phyloP scores from a whole-genome alignment of 2,888 invertebrate genomes.

The Netelia fuscicornis region DNA sequence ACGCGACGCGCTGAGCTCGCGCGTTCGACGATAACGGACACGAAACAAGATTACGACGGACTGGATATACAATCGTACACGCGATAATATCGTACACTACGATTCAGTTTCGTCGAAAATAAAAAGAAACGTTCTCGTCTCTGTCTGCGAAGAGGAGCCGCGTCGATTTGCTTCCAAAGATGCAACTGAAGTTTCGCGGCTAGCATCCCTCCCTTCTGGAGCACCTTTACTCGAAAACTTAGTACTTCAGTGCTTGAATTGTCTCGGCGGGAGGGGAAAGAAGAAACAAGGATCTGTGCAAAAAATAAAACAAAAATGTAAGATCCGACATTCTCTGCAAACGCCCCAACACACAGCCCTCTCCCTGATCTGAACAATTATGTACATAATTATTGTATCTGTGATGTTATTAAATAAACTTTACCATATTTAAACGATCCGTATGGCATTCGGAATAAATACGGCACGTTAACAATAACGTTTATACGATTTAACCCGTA shows the following conservation, averaged over 20 bases:
- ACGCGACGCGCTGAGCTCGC: not conserved
- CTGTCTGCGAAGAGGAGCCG: conserved; percentile 2
- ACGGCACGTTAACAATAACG: not conserved
- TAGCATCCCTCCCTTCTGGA: conserved; percentile 72
- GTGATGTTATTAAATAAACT: conserved; percentile 84
- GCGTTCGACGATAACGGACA: conserved; percentile 22
- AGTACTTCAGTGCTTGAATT: conserved; percentile 81
- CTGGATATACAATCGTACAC: not conserved
- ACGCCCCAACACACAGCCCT: not conserved
- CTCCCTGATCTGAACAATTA: conserved; percentile 76
- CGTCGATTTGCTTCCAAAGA: conserved; percentile 70
- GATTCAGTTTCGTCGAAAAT: not conserved
- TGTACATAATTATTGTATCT: conserved; percentile 84
- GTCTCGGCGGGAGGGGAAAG: conserved; percentile 66
- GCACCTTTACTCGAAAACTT: conserved; percentile 77
- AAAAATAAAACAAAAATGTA: not conserved
- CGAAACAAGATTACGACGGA: not conserved
- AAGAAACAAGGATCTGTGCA: conserved; percentile 29
- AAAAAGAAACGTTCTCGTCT: conserved; percentile 11
- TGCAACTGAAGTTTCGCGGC: conserved; percentile 70
- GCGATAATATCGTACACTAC: not conserved
- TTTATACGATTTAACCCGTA: not conserved
- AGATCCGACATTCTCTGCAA: not conserved
- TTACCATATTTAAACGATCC: conserved; percentile 81
- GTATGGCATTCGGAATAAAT: conserved; percentile 48